Evolutionary conservation across 2,113 vertebrate species (phyloP).

Genomic region (Lagopus leucura): DNA sequence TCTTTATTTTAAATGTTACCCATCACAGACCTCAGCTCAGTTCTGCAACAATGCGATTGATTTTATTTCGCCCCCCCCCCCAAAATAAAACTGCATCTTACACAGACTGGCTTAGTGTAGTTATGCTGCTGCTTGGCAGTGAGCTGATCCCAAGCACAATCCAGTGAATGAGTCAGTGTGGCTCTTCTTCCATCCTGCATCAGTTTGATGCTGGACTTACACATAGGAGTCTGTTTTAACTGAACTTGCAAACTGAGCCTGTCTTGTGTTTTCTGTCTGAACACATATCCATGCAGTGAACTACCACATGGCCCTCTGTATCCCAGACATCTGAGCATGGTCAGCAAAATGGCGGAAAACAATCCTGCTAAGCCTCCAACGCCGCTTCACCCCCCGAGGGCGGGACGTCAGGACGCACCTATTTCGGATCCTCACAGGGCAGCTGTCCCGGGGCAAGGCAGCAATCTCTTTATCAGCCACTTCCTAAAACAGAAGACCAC

Average conservation of each 20-base stretch:
- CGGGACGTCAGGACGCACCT: conserved; percentile 93
- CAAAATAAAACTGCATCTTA: not conserved
- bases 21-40: not conserved
- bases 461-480: conserved; percentile 91
- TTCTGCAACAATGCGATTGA: not conserved
- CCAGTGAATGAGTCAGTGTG: not conserved
- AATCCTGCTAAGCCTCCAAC: conserved; percentile 93
- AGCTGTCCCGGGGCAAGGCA: conserved; percentile 90
- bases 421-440: conserved; percentile 91
- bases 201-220: not conserved
- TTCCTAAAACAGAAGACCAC: conserved; percentile 78
- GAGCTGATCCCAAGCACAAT: fast-evolving
- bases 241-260: not conserved
- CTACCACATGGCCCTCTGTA: conserved; percentile 94
- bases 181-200: not conserved
- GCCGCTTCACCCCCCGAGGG: conserved; percentile 87
- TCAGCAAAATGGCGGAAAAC: conserved; percentile 94
- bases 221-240: not conserved
- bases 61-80: too few relatives aligned
- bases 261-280: not conserved
- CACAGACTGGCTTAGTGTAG: not conserved
- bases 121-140: not conserved
- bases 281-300: not conserved
- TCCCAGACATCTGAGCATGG: conserved; percentile 90
- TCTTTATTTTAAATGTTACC: conserved; percentile 56